Evolutionary conservation across 37 sponge, comb jelly and placozoan species (phyloP).

Genomic region (Dysidea cf. avara): DNA sequence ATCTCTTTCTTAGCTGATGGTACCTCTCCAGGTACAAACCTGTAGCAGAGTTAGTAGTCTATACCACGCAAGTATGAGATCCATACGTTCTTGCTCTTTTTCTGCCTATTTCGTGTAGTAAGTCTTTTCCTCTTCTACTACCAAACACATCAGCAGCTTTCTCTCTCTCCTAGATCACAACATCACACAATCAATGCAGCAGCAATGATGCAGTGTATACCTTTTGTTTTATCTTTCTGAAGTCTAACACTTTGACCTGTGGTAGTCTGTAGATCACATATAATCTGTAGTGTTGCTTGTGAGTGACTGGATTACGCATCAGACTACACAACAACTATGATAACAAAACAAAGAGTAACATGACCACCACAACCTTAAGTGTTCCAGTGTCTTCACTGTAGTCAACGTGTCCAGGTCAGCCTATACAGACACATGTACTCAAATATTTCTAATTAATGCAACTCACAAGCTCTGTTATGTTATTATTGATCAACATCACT

Average conservation of each 20-base stretch:
- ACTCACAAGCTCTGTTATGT: constrained; percentile 78
- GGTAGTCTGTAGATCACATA: constrained; percentile 86
- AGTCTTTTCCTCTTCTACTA: constrained; percentile 45
- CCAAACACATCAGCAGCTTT: constrained; percentile 76
- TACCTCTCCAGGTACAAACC: no score
- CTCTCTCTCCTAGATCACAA: constrained; percentile 68
- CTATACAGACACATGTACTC: constrained; percentile 9
- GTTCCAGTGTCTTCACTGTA: constrained; percentile 47
- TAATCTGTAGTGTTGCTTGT: constrained; percentile 76
- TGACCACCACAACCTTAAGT: constrained; percentile 43
- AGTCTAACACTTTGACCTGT: constrained; percentile 87
- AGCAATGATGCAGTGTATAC: constrained; percentile 18
- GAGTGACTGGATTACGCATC: constrained; percentile 85
- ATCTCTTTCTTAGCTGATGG: no score
- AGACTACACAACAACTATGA: constrained; percentile 42
- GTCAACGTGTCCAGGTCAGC: constrained; percentile 73
- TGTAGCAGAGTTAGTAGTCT: no score
- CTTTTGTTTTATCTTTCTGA: constrained; percentile 77
- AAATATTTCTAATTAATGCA: no score
- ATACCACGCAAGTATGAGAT: no score
- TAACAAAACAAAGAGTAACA: not conserved
- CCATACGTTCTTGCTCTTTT: no score
- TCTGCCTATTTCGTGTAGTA: no score
- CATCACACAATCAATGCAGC: no score
- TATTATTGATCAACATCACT: constrained; percentile 85